A percentile compares a stretch with the other conserved stretches of the same genome.
Conservation (phyloP, 2,113 vertebrate genomes). For the Nothobranchius kuhntae region DNA sequence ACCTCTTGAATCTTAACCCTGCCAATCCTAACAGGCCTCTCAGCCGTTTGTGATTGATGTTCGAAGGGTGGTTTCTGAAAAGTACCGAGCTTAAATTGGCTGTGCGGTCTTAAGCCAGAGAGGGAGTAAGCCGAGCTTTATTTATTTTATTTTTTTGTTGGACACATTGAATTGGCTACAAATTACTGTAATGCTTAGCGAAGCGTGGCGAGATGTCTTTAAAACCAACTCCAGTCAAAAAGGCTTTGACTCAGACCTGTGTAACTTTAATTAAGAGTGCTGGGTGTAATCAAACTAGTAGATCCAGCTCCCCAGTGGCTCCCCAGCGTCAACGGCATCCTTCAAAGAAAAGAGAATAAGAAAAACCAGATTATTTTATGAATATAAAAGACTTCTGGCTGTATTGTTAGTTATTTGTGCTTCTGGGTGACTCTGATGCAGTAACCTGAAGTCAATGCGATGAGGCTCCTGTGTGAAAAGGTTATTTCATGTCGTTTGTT, state of each 20-base stretch:
- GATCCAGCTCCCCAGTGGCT: conserved; percentile 65
- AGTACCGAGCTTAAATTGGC: conserved; percentile 69
- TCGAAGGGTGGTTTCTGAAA: conserved; percentile 63
- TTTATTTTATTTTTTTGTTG: conserved; percentile 42
- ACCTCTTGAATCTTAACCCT: conserved; percentile 53
- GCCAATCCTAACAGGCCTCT: conserved; percentile 50
- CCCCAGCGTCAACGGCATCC: conserved; percentile 48
- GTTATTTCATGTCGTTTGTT: conserved; percentile 14
- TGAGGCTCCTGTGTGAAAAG: not conserved
- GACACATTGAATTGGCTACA: conserved; percentile 69
- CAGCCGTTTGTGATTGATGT: conserved; percentile 69
- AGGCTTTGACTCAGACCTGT: conserved; percentile 72
- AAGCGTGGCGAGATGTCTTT: conserved; percentile 73
- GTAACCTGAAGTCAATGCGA: too few species aligned
- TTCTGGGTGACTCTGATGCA: not conserved
- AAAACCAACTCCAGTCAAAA: conserved; percentile 72
- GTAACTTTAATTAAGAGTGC: conserved; percentile 75
- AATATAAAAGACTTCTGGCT: conserved; percentile 38
- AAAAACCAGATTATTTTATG: conserved; percentile 52
- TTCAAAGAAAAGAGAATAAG: conserved; percentile 55
- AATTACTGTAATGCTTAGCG: conserved; percentile 74
- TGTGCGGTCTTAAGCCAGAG: conserved; percentile 47
- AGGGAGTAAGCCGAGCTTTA: conserved; percentile 41
- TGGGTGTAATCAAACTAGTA: conserved; percentile 68
- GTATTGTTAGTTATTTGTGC: conserved; percentile 40